Conservation (phyloP, 2,113 vertebrate species). For the Meles meles region DNA sequence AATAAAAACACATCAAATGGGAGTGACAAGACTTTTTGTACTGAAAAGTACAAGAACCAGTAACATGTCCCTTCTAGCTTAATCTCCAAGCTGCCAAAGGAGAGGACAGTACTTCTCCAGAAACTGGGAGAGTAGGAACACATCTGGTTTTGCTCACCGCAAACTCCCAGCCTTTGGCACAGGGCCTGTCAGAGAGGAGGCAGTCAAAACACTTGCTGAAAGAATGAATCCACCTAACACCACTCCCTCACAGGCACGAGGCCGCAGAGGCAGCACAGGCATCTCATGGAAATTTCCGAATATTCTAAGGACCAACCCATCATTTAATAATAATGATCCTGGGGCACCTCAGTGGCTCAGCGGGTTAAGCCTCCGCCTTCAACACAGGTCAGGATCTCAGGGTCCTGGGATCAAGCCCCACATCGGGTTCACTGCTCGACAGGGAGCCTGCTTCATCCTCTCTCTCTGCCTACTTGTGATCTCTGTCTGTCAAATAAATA, state of each 20-base stretch:
- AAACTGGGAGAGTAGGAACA: background rate
- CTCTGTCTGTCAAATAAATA: no score
- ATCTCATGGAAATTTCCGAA: background rate
- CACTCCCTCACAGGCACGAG: background rate
- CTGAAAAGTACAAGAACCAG: background rate
- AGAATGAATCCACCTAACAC: background rate
- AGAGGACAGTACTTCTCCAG: background rate
- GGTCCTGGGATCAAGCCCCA: no score
- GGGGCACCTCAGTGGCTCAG: no score
- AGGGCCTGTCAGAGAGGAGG: background rate
- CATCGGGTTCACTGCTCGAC: no score
- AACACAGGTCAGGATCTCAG: no score
- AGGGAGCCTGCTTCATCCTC: no score
- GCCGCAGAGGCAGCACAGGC: background rate
- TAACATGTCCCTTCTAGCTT: background rate
- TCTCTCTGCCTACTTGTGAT: no score
- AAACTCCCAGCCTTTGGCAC: background rate
- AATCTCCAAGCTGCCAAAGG: background rate
- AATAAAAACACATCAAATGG: background rate
- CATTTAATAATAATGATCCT: background rate
- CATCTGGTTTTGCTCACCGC: background rate
- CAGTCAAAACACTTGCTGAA: background rate
- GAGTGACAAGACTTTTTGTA: background rate
- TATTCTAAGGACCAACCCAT: background rate
- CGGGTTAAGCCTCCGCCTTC: no score